These are phyloP conservation scores for Hymenopus coronatus DNA, from an alignment of 2,888 invertebrate species.

Conservation along the genomic window DNA sequence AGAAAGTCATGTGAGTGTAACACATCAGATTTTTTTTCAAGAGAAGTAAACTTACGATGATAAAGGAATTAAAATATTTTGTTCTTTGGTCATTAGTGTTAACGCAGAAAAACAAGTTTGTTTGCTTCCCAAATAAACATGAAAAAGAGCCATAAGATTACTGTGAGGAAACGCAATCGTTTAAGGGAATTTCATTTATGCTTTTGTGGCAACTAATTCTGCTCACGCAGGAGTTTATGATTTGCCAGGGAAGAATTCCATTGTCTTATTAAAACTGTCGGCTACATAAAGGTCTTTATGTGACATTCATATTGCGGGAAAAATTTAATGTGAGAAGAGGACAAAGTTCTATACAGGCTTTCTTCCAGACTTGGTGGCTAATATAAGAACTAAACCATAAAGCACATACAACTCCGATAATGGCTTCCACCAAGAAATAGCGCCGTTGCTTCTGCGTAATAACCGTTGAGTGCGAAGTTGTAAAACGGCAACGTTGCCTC, in stretches of 20 bases:
- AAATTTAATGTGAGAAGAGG: not conserved
- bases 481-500: not conserved
- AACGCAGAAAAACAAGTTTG: too few species aligned
- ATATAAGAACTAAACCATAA: not conserved
- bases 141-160: too few species aligned
- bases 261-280: not conserved
- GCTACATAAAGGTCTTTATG: not conserved
- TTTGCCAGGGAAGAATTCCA: not conserved
- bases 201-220: not conserved
- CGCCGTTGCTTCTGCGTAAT: not conserved
- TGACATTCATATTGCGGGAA: not conserved
- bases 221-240: not conserved
- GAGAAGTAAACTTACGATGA: too few species aligned
- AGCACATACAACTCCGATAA: not conserved
- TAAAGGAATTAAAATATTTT: too few species aligned
- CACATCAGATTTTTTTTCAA: too few species aligned
- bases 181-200: not conserved
- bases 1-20: too few species aligned
- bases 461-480: not conserved
- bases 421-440: not conserved
- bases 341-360: not conserved
- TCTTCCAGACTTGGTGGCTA: not conserved
- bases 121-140: too few species aligned
- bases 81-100: too few species aligned
- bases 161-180: too few species aligned